Evolutionary conservation across 2,797 vertebrate species (phyloP).

Genomic region (Oryzias dopingdopingensis): DNA sequence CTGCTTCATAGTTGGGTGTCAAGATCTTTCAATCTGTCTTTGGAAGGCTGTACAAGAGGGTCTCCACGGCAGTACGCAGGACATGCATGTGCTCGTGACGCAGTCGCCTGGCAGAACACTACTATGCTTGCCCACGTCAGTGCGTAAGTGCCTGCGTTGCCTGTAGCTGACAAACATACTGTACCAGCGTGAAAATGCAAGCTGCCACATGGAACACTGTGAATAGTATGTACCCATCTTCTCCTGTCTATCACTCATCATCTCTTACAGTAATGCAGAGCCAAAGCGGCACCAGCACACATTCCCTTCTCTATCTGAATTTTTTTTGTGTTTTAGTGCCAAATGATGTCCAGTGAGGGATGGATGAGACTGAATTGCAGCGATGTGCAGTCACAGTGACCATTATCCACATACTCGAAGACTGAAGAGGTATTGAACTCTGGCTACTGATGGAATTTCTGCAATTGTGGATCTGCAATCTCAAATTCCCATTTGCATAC

Average conservation of each 20-base stretch:
- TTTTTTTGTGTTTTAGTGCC: conserved; percentile 56
- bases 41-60: conserved; percentile 47
- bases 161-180: conserved; percentile 71
- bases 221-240: conserved; percentile 61
- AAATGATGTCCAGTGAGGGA: conserved; percentile 66
- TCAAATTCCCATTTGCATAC: conserved; percentile 74
- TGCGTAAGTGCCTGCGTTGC: conserved; percentile 71
- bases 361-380: conserved; percentile 70
- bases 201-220: conserved; percentile 62
- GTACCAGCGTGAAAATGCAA: conserved; percentile 64
- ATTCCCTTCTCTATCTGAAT: conserved; percentile 30
- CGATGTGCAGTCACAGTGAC: conserved; percentile 69
- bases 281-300: conserved; percentile 34
- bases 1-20: conserved; percentile 14
- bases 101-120: conserved; percentile 68
- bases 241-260: conserved; percentile 63
- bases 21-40: conserved; percentile 51
- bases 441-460: conserved; percentile 74
- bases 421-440: conserved; percentile 77
- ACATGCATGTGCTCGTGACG: conserved; percentile 70
- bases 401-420: conserved; percentile 77
- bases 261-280: conserved; percentile 50
- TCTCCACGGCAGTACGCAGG: conserved; percentile 55
- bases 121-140: conserved; percentile 64
- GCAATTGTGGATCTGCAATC: conserved; percentile 67